Evolutionary conservation across 2,113 vertebrate genomes (phyloP).

Genomic region (Centropus unirufus): DNA sequence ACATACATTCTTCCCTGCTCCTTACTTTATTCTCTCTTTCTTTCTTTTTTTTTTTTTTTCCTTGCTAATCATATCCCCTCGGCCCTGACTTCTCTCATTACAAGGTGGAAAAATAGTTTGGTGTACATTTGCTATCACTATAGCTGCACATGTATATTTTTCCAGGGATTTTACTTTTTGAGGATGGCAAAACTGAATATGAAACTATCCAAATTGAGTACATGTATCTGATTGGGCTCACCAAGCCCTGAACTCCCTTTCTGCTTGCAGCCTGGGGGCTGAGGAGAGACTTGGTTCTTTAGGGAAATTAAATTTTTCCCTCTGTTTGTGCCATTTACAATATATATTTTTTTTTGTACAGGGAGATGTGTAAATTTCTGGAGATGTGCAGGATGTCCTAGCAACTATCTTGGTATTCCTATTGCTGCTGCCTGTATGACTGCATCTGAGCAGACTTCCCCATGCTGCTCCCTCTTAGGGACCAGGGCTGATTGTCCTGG

Average conservation of each 20-base stretch:
- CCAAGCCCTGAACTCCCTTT: neutral
- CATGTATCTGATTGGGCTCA: neutral
- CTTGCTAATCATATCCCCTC: conserved; percentile 22
- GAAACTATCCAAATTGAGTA: neutral
- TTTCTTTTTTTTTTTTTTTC: neutral
- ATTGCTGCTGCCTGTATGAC: neutral
- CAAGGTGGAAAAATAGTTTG: neutral
- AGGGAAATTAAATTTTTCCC: neutral
- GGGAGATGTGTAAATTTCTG: neutral
- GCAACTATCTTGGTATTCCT: neutral
- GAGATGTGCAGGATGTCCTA: neutral
- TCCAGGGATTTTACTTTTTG: neutral
- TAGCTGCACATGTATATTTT: neutral
- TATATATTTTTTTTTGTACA: neutral
- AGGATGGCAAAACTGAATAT: neutral
- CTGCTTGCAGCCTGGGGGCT: neutral
- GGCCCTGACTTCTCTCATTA: neutral
- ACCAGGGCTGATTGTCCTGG: neutral
- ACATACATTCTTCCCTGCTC: conserved; percentile 31
- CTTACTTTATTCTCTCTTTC: neutral
- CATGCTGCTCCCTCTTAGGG: fast-evolving
- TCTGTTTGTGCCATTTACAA: neutral
- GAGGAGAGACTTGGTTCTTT: neutral
- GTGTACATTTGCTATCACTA: neutral
- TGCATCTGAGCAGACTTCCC: neutral